Conservation (phyloP, 2,888 invertebrate genomes). For the Trissoscelio sp. region DNA sequence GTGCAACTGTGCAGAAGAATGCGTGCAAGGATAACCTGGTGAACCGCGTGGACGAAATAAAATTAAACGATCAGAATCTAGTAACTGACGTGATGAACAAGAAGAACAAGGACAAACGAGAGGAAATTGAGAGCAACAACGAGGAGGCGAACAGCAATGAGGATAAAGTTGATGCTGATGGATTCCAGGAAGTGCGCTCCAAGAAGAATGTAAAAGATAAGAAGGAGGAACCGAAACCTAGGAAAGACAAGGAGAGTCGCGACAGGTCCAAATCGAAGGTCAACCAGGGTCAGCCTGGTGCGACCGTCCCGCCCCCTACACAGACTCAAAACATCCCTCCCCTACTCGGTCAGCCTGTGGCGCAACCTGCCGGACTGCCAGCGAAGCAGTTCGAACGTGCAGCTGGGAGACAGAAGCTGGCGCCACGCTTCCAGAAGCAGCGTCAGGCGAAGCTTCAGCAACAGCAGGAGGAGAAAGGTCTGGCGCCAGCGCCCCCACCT, state of each 20-base stretch:
- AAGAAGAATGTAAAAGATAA: slow-evolving; percentile 89
- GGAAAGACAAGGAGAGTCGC: slow-evolving; percentile 79
- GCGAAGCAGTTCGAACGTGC: slow-evolving; percentile 78
- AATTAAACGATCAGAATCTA: slow-evolving; percentile 84
- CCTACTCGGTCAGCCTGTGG: slow-evolving; percentile 83
- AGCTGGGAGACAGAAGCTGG: slow-evolving; percentile 86
- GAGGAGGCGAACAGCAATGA: slow-evolving; percentile 80
- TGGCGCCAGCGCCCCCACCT: slow-evolving; percentile 86
- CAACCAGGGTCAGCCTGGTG: slow-evolving; percentile 72
- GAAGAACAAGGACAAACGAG: slow-evolving; percentile 82
- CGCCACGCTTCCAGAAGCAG: slow-evolving; percentile 92
- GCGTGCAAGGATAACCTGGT: slow-evolving; percentile 82
- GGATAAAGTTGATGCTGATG: slow-evolving; percentile 86
- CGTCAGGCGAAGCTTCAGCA: slow-evolving; percentile 85
- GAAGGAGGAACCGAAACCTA: slow-evolving; percentile 79
- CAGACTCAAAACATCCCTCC: slow-evolving; percentile 84
- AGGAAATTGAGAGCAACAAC: slow-evolving; percentile 85
- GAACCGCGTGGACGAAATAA: slow-evolving; percentile 85
- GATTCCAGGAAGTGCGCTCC: slow-evolving; percentile 93
- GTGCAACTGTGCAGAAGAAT: slow-evolving; percentile 70
- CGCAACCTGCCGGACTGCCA: slow-evolving; percentile 83
- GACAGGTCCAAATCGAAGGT: slow-evolving; percentile 82
- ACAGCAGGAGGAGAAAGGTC: slow-evolving; percentile 79
- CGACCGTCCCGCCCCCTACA: slow-evolving; percentile 80
- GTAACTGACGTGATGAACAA: slow-evolving; percentile 85